Conservation (phyloP, 1,140 invertebrate genomes). For the Anoplophora glabripennis region DNA sequence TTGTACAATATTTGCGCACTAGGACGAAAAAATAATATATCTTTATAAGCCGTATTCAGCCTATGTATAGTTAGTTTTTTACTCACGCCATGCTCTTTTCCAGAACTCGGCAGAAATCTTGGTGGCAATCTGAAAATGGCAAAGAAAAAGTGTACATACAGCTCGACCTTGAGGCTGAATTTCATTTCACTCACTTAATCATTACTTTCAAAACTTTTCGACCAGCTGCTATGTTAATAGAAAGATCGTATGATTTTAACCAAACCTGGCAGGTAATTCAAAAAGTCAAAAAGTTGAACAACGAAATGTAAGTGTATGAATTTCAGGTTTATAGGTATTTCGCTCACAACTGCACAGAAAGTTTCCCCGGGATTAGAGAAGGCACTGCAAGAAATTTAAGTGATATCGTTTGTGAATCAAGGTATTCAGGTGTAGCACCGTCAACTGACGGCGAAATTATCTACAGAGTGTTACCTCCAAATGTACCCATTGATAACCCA, state of each 20-base stretch:
- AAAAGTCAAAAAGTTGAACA: background rate
- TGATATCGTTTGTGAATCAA: constrained; percentile 86
- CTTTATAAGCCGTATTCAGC: too few relatives aligned
- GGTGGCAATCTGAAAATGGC: constrained; percentile 97
- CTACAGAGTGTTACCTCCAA: constrained; percentile 85
- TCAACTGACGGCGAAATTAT: constrained; percentile 91
- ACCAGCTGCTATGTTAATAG: constrained; percentile 93
- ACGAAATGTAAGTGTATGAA: background rate
- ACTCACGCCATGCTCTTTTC: constrained; percentile 20
- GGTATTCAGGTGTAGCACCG: constrained; percentile 85
- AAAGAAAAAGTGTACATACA: constrained; percentile 87
- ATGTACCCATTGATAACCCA: constrained; percentile 80
- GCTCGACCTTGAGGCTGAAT: constrained; percentile 92
- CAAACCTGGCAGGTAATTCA: constrained; percentile 75
- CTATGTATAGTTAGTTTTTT: background rate
- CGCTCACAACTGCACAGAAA: constrained; percentile 82
- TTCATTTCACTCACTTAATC: constrained; percentile 97
- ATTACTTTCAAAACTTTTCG: constrained; percentile 95
- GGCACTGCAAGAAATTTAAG: constrained; percentile 69
- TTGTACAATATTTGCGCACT: too few relatives aligned
- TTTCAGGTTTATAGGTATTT: constrained; percentile 96
- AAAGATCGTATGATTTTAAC: constrained; percentile 91
- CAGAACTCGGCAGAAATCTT: constrained; percentile 67
- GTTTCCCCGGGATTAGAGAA: constrained; percentile 75
- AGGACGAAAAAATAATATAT: too few relatives aligned